Evolutionary conservation across 1,140 invertebrate species (phyloP).

Genomic region (Tenebrio molitor): DNA sequence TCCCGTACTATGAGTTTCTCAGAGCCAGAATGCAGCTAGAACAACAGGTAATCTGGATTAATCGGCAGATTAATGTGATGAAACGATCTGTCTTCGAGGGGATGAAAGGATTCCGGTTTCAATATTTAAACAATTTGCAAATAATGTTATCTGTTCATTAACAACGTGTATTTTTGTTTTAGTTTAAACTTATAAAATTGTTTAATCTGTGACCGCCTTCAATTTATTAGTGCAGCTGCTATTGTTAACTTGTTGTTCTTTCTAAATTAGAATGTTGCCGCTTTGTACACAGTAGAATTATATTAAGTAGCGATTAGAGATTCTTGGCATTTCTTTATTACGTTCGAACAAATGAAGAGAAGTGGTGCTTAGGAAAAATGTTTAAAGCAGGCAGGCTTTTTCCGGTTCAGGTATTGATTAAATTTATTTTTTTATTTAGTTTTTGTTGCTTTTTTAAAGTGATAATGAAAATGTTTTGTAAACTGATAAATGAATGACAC

Average conservation of each 20-base stretch:
- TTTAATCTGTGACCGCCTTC: neutral
- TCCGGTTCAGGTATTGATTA: conserved; percentile 4
- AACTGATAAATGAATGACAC: too few species aligned
- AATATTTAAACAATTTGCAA: conserved; percentile 20
- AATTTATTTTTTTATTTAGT: neutral
- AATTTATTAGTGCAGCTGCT: conserved; percentile 1
- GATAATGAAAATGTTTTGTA: too few species aligned
- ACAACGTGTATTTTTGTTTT: conserved; percentile 33
- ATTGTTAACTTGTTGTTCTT: conserved; percentile 3
- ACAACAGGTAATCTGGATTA: conserved; percentile 51
- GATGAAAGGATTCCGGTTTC: conserved; percentile 39
- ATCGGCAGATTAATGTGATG: neutral
- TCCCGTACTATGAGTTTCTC: conserved; percentile 64
- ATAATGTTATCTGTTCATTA: conserved; percentile 13
- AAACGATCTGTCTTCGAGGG: conserved; percentile 1
- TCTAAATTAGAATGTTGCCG: conserved; percentile 35
- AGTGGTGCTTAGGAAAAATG: conserved; percentile 2
- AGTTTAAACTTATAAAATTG: too few species aligned
- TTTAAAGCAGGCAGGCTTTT: conserved; percentile 11
- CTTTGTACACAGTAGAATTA: conserved; percentile 17
- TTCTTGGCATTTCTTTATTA: conserved; percentile 7
- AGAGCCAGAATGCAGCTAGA: conserved; percentile 48
- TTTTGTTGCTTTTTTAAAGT: neutral
- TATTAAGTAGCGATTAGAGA: conserved; percentile 19
- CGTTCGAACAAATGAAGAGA: neutral